Base-by-base conservation (phyloP, 2,888 invertebrate genomes). In the Diarsia brunnea region DNA sequence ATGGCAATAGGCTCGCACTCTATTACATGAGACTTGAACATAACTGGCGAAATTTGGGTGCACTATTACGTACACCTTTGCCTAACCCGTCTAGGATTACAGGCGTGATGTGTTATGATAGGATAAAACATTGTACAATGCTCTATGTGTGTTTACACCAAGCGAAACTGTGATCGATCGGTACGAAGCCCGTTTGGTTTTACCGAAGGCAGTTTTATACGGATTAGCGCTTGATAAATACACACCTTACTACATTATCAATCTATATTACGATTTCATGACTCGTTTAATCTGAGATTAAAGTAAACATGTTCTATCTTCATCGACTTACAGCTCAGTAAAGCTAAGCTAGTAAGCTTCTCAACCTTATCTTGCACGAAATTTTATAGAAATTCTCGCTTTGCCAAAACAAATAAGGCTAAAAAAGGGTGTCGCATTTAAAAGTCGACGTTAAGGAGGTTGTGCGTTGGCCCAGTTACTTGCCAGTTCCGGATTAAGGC, bases 401-500 rank as follows among this genome's bases (percentile, higher is more conserved):
- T 16, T 2, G 24, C 19, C 1, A 24, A 51, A 70, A 70, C 31
- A 51, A 75, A 64, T 43, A 69, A 49, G 31, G 64, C 7, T 12
- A 61, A n/a, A n/a, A 58, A 58, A 49, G 7, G 24, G 51, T 58
- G 43, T 51, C 12, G 69, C 53, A 45, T 82, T 71, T 43, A 31
- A 77, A 81, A 47, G 31, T 61, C 24, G 38, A 31, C 55, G 38
- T 67, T 75, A 67, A 71, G 61, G 58, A 61, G 38, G 53, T 73
- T 53, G 67, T 77, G 78, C 75, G 79, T 79, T 74, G 79, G 64
- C 86, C 78, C 66, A 81, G 75, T 85, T 81, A 75, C n/a, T n/a
- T n/a, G 11, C 31, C 69, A 79, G 79, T 84, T 74, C 82, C 74
- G 86, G 84, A 89, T 89, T 90, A 89, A 81, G 79, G 84, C 87